phyloP scores from a whole-genome alignment of 2,797 vertebrate genomes.

The Gymnoscopelus microlampas region DNA sequence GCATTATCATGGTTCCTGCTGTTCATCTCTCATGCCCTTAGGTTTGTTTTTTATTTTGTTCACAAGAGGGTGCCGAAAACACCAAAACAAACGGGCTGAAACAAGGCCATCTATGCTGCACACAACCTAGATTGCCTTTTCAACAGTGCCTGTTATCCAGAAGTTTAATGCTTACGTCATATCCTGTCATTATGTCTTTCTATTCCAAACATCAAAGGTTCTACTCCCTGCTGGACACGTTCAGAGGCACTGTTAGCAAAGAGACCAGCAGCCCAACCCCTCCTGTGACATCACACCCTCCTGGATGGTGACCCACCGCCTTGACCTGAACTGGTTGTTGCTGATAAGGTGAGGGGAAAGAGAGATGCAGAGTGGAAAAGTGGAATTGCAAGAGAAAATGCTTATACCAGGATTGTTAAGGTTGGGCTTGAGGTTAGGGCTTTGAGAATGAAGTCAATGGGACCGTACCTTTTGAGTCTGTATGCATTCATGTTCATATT shows the following conservation, averaged over 20 bases:
- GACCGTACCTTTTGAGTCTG: not conserved
- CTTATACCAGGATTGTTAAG: too few relatives aligned
- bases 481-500: not conserved
- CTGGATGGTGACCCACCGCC: slow-evolving; percentile 89
- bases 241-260: slow-evolving; percentile 88
- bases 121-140: too few relatives aligned
- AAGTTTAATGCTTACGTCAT: not conserved
- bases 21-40: too few relatives aligned
- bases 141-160: too few relatives aligned
- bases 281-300: slow-evolving; percentile 90
- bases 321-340: slow-evolving; percentile 84
- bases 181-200: not conserved
- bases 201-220: slow-evolving; percentile 93
- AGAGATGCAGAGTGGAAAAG: not conserved
- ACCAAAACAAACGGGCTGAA: too few relatives aligned
- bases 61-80: too few relatives aligned
- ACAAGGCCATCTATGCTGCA: too few relatives aligned
- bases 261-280: slow-evolving; percentile 85
- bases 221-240: slow-evolving; percentile 97
- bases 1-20: too few relatives aligned
- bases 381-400: too few relatives aligned
- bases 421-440: too few relatives aligned
- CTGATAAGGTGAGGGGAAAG: slow-evolving; percentile 86
- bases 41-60: too few relatives aligned
- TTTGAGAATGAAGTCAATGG: too few relatives aligned